A percentile compares a stretch with the other conserved stretches of the same genome.
These are phyloP conservation scores for Lasius fuliginosus DNA, from an alignment of 2,888 invertebrate genomes.

Conservation along the genomic window DNA sequence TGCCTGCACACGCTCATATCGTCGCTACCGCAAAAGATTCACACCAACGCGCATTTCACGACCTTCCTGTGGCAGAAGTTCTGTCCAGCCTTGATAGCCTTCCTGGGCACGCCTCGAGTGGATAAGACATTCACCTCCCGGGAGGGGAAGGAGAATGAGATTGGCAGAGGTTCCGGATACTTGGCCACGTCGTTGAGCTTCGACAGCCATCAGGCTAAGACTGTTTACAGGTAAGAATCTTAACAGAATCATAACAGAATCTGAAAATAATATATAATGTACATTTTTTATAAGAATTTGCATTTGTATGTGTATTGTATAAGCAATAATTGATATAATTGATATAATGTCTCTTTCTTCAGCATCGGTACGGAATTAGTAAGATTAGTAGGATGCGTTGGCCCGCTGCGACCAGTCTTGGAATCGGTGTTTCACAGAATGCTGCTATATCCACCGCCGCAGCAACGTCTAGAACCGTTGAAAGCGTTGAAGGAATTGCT, in stretches of 20 bases:
- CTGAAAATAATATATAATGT: neutral
- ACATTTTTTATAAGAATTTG: neutral
- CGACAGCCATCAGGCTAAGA: slow-evolving; percentile 94
- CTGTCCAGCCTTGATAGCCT: slow-evolving; percentile 95
- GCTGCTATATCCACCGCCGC: slow-evolving; percentile 94
- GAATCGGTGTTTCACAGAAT: slow-evolving; percentile 98
- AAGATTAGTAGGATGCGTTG: slow-evolving; percentile 94
- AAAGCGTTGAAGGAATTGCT: slow-evolving; percentile 94
- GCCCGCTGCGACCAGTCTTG: slow-evolving; percentile 95
- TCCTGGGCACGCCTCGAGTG: slow-evolving; percentile 95
- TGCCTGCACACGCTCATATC: slow-evolving; percentile 95
- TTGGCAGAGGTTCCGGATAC: slow-evolving; percentile 90
- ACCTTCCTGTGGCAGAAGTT: slow-evolving; percentile 97
- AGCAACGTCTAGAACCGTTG: slow-evolving; percentile 94
- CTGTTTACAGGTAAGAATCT: slow-evolving; percentile 91
- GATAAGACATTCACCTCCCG: slow-evolving; percentile 93
- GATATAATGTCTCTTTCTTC: slow-evolving; percentile 70
- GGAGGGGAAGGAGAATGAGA: slow-evolving; percentile 86
- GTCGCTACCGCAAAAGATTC: slow-evolving; percentile 93
- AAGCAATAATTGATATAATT: neutral
- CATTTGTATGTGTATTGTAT: neutral
- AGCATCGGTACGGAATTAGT: slow-evolving; percentile 97
- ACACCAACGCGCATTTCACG: slow-evolving; percentile 94
- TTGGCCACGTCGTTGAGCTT: slow-evolving; percentile 92
- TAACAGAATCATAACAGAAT: neutral